phyloP scores from a whole-genome alignment of 2,888 invertebrate species.

The Tuberolachnus salignus region DNA sequence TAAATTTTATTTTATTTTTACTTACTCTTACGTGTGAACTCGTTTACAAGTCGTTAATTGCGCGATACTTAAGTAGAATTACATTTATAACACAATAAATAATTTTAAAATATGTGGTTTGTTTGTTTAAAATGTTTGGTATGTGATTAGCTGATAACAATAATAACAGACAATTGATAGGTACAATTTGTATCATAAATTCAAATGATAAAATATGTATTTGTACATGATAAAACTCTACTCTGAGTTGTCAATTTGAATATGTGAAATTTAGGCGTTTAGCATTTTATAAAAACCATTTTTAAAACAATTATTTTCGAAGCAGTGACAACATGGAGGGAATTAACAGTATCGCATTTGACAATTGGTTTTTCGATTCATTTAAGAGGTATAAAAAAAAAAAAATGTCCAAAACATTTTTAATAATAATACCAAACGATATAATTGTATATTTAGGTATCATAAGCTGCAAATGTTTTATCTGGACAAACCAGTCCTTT shows the following conservation, averaged over 20 bases:
- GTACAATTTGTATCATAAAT: no score
- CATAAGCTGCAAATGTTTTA: constrained; percentile 49
- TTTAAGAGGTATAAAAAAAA: constrained; percentile 19
- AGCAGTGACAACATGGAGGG: constrained; percentile 9
- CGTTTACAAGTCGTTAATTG: no score
- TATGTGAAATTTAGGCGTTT: no score
- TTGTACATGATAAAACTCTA: no score
- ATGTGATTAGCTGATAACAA: not conserved
- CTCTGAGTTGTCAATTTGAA: no score
- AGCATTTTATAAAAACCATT: not conserved
- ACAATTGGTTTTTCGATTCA: constrained; percentile 42
- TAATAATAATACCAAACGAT: not conserved
- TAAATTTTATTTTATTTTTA: no score
- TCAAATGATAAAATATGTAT: no score
- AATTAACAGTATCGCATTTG: not conserved
- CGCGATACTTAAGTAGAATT: no score
- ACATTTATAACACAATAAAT: no score
- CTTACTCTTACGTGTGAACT: no score
- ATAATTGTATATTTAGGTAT: constrained; percentile 12
- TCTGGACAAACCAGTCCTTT: constrained; percentile 22
- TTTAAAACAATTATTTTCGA: not conserved
- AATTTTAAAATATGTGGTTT: no score
- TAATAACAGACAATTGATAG: no score
- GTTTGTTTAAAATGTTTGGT: not conserved
- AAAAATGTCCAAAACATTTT: not conserved